Base-by-base conservation (phyloP, 2,888 invertebrate genomes). In the Agrochola macilenta region DNA sequence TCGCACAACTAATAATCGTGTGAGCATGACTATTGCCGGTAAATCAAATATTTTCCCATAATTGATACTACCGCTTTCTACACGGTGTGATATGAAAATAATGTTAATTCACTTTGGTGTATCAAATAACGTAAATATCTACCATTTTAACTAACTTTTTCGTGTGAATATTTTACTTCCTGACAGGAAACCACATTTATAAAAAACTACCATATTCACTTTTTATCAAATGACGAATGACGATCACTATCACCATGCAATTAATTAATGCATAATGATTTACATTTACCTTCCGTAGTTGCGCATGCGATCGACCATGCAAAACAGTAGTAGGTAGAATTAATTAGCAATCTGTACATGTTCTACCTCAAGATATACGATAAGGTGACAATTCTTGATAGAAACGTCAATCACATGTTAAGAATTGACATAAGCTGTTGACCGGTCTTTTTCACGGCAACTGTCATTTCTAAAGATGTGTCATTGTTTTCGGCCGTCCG, bases 41-140 rank as follows among this genome's bases (percentile, higher is more conserved):
- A 86, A 58, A 83, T 78, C 83, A 82, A 85, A 76, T 86, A 82
- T 69, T 69, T 83, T 86, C 83, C 82, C 78, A 83, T 82, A 69
- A 82, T 78, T 85, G 52, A 78, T 14, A 57, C 46, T 43, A 71
- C 26, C 26, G 65, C 71, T 83, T 82, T 83, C 74, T 69, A 78
- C 64, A 85, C 74, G 61, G 46, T 81, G 57, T 83, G 46, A 69
- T 61, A 74, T 64, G 46, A 78, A 74, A 74, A 69, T 75, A 49
- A 68, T 69, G 54, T 49, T 69, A 52, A 74, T 77, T 71, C 39
- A 52, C 14, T 69, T 76, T n/a, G 68, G 63, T 77, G 70, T 68
- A 85, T 68, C 70, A 68, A 76, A 74, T 70, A 80, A 70, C 64
- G 58, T 63, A 35, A 46, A 76, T 5, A 57, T 60, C 14, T 20